Evolutionary conservation across 2,797 vertebrate genomes (phyloP), one percentile per base, ranked within the genome.

Genomic region (Ctenopoma multispine): DNA sequence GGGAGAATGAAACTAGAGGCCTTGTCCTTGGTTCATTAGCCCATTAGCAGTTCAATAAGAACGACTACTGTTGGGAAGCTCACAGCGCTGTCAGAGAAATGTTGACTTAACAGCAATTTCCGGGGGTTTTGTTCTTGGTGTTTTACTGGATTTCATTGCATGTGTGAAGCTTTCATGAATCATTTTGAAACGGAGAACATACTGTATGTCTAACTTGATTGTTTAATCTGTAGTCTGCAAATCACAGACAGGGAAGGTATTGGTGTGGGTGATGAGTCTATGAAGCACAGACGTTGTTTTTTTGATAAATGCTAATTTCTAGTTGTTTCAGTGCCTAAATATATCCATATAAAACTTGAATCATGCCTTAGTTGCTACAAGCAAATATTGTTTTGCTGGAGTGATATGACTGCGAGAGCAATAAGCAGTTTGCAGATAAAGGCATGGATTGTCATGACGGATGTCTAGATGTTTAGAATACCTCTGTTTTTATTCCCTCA

Each of bases 11-110:
- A 72, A 68, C 63, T 68, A 50, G 31, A 72, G 5, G 56, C 27
- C 38, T 62, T 69, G 44, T 76, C 29, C 50, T 61, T 1, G 7
- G 20, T 67, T 87, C 53, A 75, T 77, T 82, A 74, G 58, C 29
- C 38, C 38, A 14, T 65, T 0, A 57, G 36, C 34, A 62, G 47
- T 29, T 55, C 47, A 40, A 3, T 34, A 31, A 61, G 21, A 66
- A 53, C 51, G 8, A 7, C 20, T 24, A 15, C 38, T 38, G 20
- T 46, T 38, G n/a, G 27, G 63, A 75, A 24, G 47, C 31, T 24
- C 15, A n/a, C 46, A 61, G 5, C 49, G 18, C 53, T 41, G 18
- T 55, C 24, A 40, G 29, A 56, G 44, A 72, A 24, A 47, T 60
- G 20, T 27, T 41, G 43, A 63, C 38, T 56, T 48, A 5, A 43